phyloP scores from a whole-genome alignment of 1,140 invertebrate species.

The Zaprionus lachaisei region DNA sequence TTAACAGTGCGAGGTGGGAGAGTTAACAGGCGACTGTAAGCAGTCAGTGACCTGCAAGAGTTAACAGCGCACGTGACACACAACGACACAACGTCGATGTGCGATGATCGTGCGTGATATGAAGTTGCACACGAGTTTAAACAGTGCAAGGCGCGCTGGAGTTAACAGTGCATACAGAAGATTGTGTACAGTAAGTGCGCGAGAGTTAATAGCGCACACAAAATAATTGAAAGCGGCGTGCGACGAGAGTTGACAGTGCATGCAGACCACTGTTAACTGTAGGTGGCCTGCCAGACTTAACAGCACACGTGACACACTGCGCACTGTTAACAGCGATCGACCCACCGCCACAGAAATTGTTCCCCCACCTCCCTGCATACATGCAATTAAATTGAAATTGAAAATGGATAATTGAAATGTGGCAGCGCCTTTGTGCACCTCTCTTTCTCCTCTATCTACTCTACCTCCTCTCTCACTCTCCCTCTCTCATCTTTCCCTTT shows the following conservation, averaged over 20 bases:
- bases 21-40: too few relatives aligned
- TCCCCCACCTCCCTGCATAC: not conserved
- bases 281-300: not conserved
- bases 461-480: not conserved
- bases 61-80: too few relatives aligned
- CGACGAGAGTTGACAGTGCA: not conserved
- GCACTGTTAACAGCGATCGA: not conserved
- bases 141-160: not conserved
- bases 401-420: constrained; percentile 5
- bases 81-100: not conserved
- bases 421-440: not conserved
- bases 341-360: too few relatives aligned
- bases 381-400: constrained; percentile 32
- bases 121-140: not conserved
- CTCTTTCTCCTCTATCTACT: not conserved
- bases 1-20: too few relatives aligned
- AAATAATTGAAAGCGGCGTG: too few relatives aligned
- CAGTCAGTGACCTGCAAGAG: too few relatives aligned
- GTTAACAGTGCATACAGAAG: not conserved
- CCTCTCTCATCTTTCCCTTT: not conserved
- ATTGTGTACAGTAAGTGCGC: too few relatives aligned
- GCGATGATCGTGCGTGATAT: constrained; percentile 34
- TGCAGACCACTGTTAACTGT: too few relatives aligned
- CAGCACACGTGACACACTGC: not conserved
- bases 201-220: not conserved